These are phyloP conservation scores for Caradrina clavipalpis DNA, from an alignment of 2,888 invertebrate species.

Conservation along the genomic window DNA sequence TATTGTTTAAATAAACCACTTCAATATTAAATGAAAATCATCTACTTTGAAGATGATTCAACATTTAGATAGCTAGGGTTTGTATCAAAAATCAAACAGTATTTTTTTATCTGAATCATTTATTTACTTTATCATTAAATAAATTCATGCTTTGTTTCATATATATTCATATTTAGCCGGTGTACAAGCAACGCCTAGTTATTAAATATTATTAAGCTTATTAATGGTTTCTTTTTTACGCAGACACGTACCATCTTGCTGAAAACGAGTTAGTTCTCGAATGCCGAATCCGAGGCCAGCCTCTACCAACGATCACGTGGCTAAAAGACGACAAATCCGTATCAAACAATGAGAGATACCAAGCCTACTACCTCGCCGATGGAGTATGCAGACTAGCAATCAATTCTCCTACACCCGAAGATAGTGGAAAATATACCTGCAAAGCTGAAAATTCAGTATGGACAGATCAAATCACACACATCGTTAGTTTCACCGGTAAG, in stretches of 20 bases:
- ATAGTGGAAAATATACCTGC: constrained; percentile 94
- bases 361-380: constrained; percentile 93
- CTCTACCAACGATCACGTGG: constrained; percentile 94
- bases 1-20: too few species aligned
- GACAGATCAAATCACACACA: constrained; percentile 94
- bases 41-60: too few species aligned
- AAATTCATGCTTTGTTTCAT: too few species aligned
- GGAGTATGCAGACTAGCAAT: constrained; percentile 94
- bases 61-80: too few species aligned
- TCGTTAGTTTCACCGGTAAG: constrained; percentile 93
- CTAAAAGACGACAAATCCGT: constrained; percentile 93
- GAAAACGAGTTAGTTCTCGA: constrained; percentile 95
- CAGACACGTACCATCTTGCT: constrained; percentile 93
- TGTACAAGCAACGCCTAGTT: not conserved
- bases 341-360: constrained; percentile 90
- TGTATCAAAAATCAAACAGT: too few species aligned
- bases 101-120: too few species aligned
- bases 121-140: too few species aligned
- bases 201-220: not conserved
- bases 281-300: constrained; percentile 94
- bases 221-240: constrained; percentile 49
- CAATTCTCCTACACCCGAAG: constrained; percentile 92
- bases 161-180: too few species aligned
- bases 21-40: too few species aligned
- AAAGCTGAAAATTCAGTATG: constrained; percentile 94